Conservation (phyloP, 2,113 vertebrate species). For the Leptodactylus fuscus region DNA sequence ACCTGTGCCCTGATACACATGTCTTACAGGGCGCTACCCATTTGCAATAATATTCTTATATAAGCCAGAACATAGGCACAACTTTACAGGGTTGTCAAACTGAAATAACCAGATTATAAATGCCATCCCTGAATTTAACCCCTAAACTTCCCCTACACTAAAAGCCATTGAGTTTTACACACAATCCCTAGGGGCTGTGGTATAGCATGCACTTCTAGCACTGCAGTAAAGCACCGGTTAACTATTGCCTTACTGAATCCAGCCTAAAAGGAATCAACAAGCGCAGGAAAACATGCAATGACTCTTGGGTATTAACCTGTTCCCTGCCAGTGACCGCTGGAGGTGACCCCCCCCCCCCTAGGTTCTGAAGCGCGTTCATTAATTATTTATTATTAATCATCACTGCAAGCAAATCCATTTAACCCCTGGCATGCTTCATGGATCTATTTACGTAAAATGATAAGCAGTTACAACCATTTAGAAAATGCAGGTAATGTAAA, state of each 20-base stretch:
- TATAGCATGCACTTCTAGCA: neutral
- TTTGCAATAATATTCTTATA: neutral
- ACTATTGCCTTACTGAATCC: no score
- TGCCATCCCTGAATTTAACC: neutral
- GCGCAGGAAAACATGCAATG: neutral
- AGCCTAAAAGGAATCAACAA: neutral
- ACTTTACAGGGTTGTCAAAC: neutral
- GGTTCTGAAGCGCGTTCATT: no score
- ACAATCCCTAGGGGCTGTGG: neutral
- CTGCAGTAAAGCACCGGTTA: neutral
- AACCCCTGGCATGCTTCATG: neutral
- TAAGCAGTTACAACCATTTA: neutral
- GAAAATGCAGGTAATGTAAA: neutral
- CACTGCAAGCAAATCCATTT: neutral
- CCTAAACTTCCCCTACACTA: neutral
- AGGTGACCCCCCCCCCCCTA: slow-evolving; percentile 12
- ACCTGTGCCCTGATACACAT: neutral
- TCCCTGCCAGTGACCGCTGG: neutral
- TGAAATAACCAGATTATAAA: neutral
- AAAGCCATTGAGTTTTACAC: neutral
- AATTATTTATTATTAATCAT: no score
- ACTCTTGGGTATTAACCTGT: neutral
- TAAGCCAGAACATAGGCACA: neutral
- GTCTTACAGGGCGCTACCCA: neutral
- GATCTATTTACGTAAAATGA: no score